Evolutionary conservation across 1,140 invertebrate species (phyloP), one percentile per base, ranked within the genome.

Genomic region (Samia ricini): DNA sequence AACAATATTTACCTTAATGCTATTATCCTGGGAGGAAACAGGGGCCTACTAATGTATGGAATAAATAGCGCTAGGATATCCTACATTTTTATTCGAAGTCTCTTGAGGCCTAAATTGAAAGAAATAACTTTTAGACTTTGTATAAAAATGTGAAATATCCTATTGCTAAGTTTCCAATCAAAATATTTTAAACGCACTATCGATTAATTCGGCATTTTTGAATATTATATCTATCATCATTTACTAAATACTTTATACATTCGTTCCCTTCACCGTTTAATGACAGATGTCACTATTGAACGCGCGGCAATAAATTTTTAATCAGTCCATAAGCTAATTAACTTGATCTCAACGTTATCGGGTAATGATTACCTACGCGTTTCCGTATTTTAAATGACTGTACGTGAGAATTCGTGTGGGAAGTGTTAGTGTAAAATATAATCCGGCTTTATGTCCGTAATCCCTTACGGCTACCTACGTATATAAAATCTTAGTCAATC

Each of bases 381-480:
- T 42, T 42, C 33, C 33, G 33, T 42, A 42, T 15, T 15, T 42
- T 42, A 42, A 42, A 42, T 42, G 12, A 42, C 33, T 42, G n/a
- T n/a, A 42, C 12, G 33, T 42, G 33, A 42, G 33, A 42, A 42
- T 42, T 15, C 33, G 33, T 42, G 33, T 42, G 33, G 33, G 33
- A 42, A 42, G 33, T 42, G 33, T 55, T 55, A 24, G 20, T n/a
- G n/a, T 22, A n/a, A 55, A 55, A 55, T 6, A 24, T 55, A 55
- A 55, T 55, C 52, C 52, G 52, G 52, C 52, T 55, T 55, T 55
- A 55, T 24, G 52, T 12, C 52, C 22, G 52, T 55, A 55, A 55
- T 55, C 52, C 24, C 22, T 55, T n/a, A 55, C 33, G 33, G 33
- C 33, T 42, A 26, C n/a, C n/a, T 26, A 42, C 33, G 33, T 42